A percentile compares a stretch with the other conserved stretches of the same genome.
phyloP scores from a whole-genome alignment of 1,140 invertebrate genomes.

The Anoplophora glabripennis region DNA sequence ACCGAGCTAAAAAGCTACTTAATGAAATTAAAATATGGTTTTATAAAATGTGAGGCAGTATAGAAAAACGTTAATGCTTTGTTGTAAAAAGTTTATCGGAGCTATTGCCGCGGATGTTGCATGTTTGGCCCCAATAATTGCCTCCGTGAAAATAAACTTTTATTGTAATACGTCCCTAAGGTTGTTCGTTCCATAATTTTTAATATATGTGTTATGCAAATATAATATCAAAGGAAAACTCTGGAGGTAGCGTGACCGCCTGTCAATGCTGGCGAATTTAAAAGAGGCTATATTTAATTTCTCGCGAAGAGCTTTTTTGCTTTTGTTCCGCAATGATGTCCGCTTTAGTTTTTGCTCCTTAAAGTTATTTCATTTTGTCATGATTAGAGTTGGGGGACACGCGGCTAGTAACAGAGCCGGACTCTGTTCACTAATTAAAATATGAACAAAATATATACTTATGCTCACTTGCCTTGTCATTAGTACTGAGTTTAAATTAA shows the following conservation, averaged over 20 bases:
- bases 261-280: constrained; percentile 33
- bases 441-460: too few relatives aligned
- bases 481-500: too few relatives aligned
- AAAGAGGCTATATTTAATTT: constrained; percentile 26
- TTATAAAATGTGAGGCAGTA: too few relatives aligned
- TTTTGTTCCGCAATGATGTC: constrained; percentile 17
- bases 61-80: too few relatives aligned
- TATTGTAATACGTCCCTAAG: constrained; percentile 13
- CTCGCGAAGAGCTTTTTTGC: constrained; percentile 13
- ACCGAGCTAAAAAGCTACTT: too few relatives aligned
- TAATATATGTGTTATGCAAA: constrained; percentile 32
- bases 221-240: constrained; percentile 21
- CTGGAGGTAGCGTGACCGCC: constrained; percentile 27
- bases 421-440: too few relatives aligned
- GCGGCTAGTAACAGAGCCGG: too few relatives aligned
- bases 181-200: constrained; percentile 26
- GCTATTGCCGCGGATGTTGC: constrained; percentile 16
- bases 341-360: constrained; percentile 13
- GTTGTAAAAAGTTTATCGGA: too few relatives aligned
- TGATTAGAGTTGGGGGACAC: too few relatives aligned
- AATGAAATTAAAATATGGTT: too few relatives aligned
- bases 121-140: constrained; percentile 17
- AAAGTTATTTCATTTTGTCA: too few relatives aligned
- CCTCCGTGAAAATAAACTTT: constrained; percentile 12
- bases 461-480: too few relatives aligned